Conservation (phyloP, 2,113 vertebrate genomes). For the Leuciscus idus region DNA sequence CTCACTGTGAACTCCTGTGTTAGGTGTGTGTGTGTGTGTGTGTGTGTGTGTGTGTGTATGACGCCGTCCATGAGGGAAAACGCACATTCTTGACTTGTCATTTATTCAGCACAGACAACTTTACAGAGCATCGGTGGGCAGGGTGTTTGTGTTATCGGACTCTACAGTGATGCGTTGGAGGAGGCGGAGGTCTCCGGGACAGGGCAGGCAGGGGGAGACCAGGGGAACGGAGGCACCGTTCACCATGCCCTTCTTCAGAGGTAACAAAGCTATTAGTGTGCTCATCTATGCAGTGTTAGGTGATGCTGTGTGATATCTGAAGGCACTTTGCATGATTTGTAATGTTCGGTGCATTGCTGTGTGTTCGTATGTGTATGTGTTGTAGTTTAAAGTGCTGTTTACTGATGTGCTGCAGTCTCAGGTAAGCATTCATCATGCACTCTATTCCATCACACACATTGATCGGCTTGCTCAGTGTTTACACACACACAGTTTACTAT, state of each 20-base stretch:
- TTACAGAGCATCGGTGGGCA: conserved; percentile 7
- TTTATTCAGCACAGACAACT: conserved; percentile 15
- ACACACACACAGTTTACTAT: background rate
- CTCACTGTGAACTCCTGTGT: conserved; percentile 41
- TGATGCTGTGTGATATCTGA: background rate
- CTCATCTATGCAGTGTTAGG: background rate
- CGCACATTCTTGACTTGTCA: conserved; percentile 12
- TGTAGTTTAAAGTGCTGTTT: background rate
- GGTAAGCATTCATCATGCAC: conserved; percentile 7
- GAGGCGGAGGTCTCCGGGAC: conserved; percentile 65
- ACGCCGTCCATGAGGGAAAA: background rate
- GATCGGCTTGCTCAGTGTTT: background rate
- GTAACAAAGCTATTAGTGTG: conserved; percentile 51
- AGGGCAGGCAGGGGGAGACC: conserved; percentile 63
- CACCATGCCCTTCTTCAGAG: conserved; percentile 68
- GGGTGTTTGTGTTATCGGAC: conserved; percentile 32
- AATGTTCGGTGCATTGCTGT: background rate
- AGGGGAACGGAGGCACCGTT: conserved; percentile 57
- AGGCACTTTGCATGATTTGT: background rate
- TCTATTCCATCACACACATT: background rate
- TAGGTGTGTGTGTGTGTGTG: conserved; percentile 24
- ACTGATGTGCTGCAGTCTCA: conserved; percentile 24
- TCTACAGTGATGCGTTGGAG: conserved; percentile 67
- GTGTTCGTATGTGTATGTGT: conserved; percentile 3
- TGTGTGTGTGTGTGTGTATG: conserved; percentile 5